Base-by-base conservation (phyloP, 2,113 vertebrate species). In the Apistogramma diplotaenia region DNA sequence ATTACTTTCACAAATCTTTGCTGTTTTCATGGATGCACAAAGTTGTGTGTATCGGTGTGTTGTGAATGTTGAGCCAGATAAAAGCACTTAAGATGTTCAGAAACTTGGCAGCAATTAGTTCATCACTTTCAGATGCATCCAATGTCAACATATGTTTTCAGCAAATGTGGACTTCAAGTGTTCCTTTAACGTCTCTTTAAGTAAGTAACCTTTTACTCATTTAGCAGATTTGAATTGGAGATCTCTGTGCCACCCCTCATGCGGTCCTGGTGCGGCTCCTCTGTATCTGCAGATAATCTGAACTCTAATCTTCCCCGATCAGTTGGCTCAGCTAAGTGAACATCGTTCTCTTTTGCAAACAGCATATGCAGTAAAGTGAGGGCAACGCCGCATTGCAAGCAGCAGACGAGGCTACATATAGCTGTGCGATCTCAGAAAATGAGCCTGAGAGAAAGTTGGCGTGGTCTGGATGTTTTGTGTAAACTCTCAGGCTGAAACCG, bases 261-360 rank as follows among this genome's bases (percentile, higher is more conserved):
- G 84, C 89, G 59, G 55, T 74, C 83, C 79, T 70, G 55, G 62
- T 82, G 82, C 72, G 65, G 86, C 37, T 74, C 56, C 37, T 85
- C 82, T 87, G 59, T 89, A 89, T 92, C 86, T 79, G 57, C 5
- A 84, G 89, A 93, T 91, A 85, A 93, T 93, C 89, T 89, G 25
- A 80, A 74, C 56, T 78, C 85, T 81, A 83, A 92, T 91, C 92
- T 91, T 27, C 75, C 60, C 78, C 73, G 85, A 92, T 91, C 89
- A 82, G 82, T 85, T 58, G 84, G 82, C 81, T 82, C 88, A 33
- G 91, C 90, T 85, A 87, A 89, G 79, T 23, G 73, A 88, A 91
- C 88, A 87, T 84, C 57, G 73, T 84, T 85, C 81, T 82, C 81
- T 87, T 43, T 49, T 57, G 73, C 86, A 86, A 81, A 78, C 78